These are phyloP conservation scores for Linepithema humile DNA, from an alignment of 1,140 invertebrate species.

Conservation along the genomic window DNA sequence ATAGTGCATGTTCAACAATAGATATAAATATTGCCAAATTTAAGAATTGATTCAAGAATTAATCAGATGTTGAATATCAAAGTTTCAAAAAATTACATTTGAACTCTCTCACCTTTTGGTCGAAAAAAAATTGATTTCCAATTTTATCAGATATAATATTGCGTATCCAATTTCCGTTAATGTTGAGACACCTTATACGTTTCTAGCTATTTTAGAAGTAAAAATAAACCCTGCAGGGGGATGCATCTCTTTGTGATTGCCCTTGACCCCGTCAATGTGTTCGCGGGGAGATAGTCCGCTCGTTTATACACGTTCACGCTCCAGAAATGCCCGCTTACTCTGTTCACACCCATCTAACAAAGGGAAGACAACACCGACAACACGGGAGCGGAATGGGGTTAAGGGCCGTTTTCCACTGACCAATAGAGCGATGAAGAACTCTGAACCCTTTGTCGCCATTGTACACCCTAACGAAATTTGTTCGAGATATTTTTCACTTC, in stretches of 20 bases:
- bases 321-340: slow-evolving; percentile 46
- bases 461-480: neutral
- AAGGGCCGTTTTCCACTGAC: slow-evolving; percentile 33
- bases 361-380: slow-evolving; percentile 17
- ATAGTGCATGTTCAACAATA: too few relatives aligned
- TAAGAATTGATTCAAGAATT: too few relatives aligned
- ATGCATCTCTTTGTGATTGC: slow-evolving; percentile 26
- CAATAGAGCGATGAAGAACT: slow-evolving; percentile 10
- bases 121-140: neutral
- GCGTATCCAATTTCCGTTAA: neutral
- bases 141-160: neutral
- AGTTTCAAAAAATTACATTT: neutral
- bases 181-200: neutral
- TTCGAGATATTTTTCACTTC: neutral
- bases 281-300: slow-evolving; percentile 48
- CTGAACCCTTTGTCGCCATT: slow-evolving; percentile 18
- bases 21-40: too few relatives aligned
- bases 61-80: neutral
- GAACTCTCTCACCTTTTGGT: neutral
- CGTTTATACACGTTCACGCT: slow-evolving; percentile 63
- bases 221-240: slow-evolving; percentile 52
- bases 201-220: neutral
- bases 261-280: slow-evolving; percentile 65
- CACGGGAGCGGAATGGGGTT: slow-evolving; percentile 19
- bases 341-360: slow-evolving; percentile 37